Evolutionary conservation across 2,888 invertebrate species (phyloP), one percentile per base, ranked within the genome.

Genomic region (Leucozona laternaria): DNA sequence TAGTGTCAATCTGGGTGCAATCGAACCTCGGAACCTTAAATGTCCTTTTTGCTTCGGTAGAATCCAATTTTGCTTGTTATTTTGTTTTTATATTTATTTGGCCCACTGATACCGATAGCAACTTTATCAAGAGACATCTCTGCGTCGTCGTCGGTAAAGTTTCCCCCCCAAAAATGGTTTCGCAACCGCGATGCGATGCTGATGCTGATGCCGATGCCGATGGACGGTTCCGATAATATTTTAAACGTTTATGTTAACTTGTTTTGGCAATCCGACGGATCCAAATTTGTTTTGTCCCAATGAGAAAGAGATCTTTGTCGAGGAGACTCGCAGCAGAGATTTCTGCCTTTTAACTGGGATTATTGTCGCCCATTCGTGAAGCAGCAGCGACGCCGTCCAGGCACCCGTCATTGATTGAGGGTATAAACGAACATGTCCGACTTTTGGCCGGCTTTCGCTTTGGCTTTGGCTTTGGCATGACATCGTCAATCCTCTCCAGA

Each of bases 211-310:
- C n/a, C n/a, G n/a, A n/a, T n/a, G n/a, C n/a, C 86, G 86, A 86
- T 86, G 78, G 79, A 73, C 62, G 78, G 50, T 62, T 50, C 82
- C 71, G 86, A 86, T 86, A 86, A 86, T 79, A 86, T 86, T 82
- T 86, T 86, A 86, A 86, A 86, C 81, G 82, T 86, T 86, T 82
- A 82, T 86, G 86, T 86, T 86, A 86, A 86, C 86, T 86, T 86
- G 86, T 86, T 86, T 86, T 86, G 86, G 86, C 82, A 86, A 82
- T 86, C 78, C 78, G 86, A 86, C 75, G 86, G 86, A 86, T 86
- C 82, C 86, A 86, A 86, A 86, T 86, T 86, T 86, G 86, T 86
- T 84, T 84, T 75, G 62, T 79, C 76, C 55, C 76, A 40, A 66
- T 78, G 57, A 64, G 57, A 64, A 70, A 81, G 80, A 80, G 85